Percentiles rank a stretch among this genome's conserved stretches.
phyloP scores from a whole-genome alignment of 2,113 vertebrate genomes.

The Rhegmatorhina hoffmannsi region DNA sequence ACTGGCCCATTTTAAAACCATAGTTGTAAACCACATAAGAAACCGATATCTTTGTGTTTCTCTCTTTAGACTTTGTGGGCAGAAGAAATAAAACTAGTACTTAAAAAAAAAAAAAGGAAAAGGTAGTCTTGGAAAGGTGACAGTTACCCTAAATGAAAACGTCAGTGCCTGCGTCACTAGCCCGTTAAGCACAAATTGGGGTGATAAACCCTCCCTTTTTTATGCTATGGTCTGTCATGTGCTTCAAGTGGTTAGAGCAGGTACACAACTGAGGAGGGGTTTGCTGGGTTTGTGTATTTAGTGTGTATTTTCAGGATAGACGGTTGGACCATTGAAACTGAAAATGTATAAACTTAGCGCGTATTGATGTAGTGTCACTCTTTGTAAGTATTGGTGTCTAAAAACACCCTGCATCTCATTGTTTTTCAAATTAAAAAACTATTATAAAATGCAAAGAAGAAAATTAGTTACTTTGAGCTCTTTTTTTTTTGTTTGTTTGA shows the following conservation, averaged over 20 bases:
- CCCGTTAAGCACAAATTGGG: neutral
- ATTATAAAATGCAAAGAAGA: neutral
- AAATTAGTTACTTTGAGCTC: neutral
- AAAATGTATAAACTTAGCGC: neutral
- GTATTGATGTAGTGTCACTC: neutral
- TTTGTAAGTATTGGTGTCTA: neutral
- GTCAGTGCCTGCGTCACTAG: neutral
- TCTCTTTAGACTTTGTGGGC: neutral
- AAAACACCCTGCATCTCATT: neutral
- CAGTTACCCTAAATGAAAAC: neutral
- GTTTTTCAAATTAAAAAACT: neutral
- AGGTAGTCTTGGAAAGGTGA: neutral
- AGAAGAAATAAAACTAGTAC: neutral
- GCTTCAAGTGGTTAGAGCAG: neutral
- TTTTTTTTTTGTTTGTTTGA: neutral
- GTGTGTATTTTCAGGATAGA: neutral
- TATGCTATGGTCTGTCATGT: fast-evolving
- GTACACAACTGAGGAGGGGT: neutral
- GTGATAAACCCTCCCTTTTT: neutral
- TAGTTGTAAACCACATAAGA: neutral
- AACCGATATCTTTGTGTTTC: neutral
- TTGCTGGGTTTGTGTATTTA: neutral
- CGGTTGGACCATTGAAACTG: neutral
- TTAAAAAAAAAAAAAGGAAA: neutral
- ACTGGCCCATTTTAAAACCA: neutral